Base-by-base conservation (phyloP, 2,888 invertebrate species). In the Oligia strigilis region DNA sequence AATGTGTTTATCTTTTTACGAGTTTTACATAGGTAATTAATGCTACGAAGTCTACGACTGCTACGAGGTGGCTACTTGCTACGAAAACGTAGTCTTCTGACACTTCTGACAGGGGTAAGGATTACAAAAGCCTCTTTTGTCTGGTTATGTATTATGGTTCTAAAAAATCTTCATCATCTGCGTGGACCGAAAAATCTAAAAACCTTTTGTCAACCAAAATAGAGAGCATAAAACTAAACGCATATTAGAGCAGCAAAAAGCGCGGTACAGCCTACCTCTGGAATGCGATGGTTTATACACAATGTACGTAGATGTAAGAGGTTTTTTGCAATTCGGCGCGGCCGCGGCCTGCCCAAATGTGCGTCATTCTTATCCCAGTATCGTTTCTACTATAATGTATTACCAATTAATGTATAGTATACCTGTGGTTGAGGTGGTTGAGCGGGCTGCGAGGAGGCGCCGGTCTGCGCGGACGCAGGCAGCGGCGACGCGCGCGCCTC, bases 401-500 rank as follows among this genome's bases (percentile, higher is more conserved):
- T 4, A 66, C 6, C 40, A 5, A 49, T 46, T 46, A 4, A n/a
- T 79, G 8, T 17, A 43, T 84, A n/a, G n/a, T n/a, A 95, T 87
- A 96, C 96, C 95, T 95, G 97, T 46, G 95, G 96, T 85, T 93
- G 96, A 0, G 93, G 94, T 23, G 93, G 94, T 85, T 88, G 95
- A 79, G 94, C 94, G 62, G 94, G 85, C 4, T 93, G 89, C 36
- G 93, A 84, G 23, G 92, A 85, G 62, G 95, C 87, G 2, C 85
- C 85, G 17, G 93, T 87, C 91, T 95, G 96, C 82, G 95, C 93
- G 65, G 93, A 91, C 77, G 95, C 93, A 9, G 97, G 96, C 89
- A 96, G 91, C 62, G 96, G 97, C 75, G 96, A 97, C 72, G 96
- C 95, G 72, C 96, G 95, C 86, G 96, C 95, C 92, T 98, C 98